Evolutionary conservation across 2,888 invertebrate species (phyloP), one percentile per base, ranked within the genome.

Genomic region (Cosmia pyralina): DNA sequence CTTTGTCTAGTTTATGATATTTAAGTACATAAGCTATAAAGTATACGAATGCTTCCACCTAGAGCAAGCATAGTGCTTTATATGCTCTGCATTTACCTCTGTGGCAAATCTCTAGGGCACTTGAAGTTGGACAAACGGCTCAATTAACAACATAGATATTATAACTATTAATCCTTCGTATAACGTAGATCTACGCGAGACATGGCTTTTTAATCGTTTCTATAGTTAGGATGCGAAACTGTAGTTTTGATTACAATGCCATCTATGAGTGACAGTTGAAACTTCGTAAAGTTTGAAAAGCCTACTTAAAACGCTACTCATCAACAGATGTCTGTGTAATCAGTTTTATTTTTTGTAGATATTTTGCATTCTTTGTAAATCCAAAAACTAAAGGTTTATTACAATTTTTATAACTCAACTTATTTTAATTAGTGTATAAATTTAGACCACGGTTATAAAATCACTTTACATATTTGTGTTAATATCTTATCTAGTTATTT

Each of bases 281-380:
- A 62, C 7, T 38, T 10, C 4, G 0, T 17, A 10, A 5, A 13
- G 13, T 44, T 34, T 22, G 1, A 50, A 1, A 10, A 15, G 19
- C 55, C 8, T 44, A 13, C 22, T 44, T 50, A 50, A 62, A 19
- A 15, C 8, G 60, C 77, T 75, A 69, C 50, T 69, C 11, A 38
- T 4, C 44, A 1, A 57, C 38, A 75, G 75, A 75, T 75, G 75
- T n/a, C 62, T 13, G 28, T 72, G 44, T 44, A 6, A 15, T 38
- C 3, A 22, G n/a, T 50, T 70, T 22, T 7, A n/a, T 17, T 7
- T n/a, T 4, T 52, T 10, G 15, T 13, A 17, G 7, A 55, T 17
- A 15, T 53, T 17, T 22, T 13, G 7, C 19, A 48, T n/a, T 60
- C 4, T 2, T 38, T 2, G 38, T 38, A 38, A 13, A 6, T 53